Conservation (phyloP, 2,797 vertebrate genomes). For the Ciconia nigra region DNA sequence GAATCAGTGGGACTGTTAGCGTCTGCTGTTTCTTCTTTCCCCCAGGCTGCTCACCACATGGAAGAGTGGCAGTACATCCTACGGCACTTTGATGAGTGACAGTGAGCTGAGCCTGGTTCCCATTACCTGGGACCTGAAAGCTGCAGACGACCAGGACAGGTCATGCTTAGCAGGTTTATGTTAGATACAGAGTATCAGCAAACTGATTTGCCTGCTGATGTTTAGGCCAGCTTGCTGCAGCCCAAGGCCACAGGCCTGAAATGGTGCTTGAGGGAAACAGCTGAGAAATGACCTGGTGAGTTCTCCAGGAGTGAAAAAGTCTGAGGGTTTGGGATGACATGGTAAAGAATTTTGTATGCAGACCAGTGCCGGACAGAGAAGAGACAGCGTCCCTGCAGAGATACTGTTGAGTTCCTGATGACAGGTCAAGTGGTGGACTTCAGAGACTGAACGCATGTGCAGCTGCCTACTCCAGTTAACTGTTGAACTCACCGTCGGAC, state of each 20-base stretch:
- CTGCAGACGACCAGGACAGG: background rate
- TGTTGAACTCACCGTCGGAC: background rate
- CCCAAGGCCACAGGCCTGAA: background rate
- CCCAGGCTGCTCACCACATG: background rate
- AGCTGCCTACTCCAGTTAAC: background rate
- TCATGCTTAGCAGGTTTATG: background rate
- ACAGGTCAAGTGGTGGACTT: background rate
- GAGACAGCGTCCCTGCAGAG: background rate
- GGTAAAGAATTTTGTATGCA: background rate
- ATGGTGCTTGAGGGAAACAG: background rate
- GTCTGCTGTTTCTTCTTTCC: background rate
- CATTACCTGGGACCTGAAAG: background rate
- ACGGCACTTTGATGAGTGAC: background rate
- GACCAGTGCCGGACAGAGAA: background rate
- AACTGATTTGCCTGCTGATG: background rate
- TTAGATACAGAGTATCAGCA: background rate
- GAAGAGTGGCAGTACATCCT: background rate
- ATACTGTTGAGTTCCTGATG: background rate
- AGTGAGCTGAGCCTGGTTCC: background rate
- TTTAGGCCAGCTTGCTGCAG: background rate
- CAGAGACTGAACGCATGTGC: accelerated
- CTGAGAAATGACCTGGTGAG: background rate
- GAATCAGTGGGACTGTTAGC: background rate
- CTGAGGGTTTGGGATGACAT: background rate
- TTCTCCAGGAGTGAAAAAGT: background rate